Evolutionary conservation across 2,797 vertebrate species (phyloP).

Genomic region (Hoplostethus atlanticus): DNA sequence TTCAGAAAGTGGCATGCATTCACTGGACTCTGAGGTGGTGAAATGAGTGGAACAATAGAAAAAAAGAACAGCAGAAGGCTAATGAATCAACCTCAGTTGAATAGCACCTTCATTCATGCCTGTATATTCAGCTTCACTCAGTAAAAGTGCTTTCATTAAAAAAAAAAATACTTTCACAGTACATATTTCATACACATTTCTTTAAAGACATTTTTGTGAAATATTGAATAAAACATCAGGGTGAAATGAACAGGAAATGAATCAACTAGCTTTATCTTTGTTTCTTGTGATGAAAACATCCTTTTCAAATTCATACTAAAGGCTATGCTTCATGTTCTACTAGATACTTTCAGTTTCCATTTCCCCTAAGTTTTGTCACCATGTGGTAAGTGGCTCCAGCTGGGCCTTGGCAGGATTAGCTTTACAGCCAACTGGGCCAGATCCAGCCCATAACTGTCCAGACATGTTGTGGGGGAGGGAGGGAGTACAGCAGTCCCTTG

Average conservation of each 20-base stretch:
- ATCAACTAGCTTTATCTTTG: neutral
- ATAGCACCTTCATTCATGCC: no score
- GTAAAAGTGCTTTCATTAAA: no score
- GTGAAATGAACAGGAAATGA: neutral
- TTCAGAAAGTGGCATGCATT: constrained; percentile 26
- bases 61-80: constrained; percentile 43
- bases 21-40: constrained; percentile 44
- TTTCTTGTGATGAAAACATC: constrained; percentile 9
- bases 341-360: constrained; percentile 59
- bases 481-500: neutral
- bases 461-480: constrained; percentile 36
- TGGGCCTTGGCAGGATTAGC: constrained; percentile 50
- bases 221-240: neutral
- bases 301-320: constrained; percentile 14
- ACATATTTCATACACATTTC: no score
- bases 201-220: neutral
- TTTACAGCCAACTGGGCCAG: neutral
- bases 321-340: neutral
- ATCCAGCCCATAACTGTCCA: constrained; percentile 36
- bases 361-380: constrained; percentile 42
- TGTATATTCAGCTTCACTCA: no score
- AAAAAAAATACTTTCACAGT: no score
- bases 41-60: constrained; percentile 41
- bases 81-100: no score
- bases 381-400: constrained; percentile 51